These are phyloP conservation scores for Aphelocoma californica DNA, from an alignment of 2,797 vertebrate genomes.

Conservation along the genomic window DNA sequence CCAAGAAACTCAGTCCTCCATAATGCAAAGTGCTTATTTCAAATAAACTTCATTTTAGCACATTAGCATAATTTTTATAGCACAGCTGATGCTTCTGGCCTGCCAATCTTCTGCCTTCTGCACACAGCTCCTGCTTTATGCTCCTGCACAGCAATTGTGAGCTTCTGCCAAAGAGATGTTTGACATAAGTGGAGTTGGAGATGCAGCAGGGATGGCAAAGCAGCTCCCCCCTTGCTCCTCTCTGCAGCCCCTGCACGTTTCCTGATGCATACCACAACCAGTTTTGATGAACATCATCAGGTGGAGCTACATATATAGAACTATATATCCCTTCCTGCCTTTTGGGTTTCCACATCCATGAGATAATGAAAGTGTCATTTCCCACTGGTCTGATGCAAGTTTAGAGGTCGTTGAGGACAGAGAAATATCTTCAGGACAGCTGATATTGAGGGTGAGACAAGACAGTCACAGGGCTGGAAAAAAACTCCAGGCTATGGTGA, in stretches of 20 bases:
- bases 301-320: not conserved
- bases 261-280: not conserved
- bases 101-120: not conserved
- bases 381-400: not conserved
- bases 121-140: not conserved
- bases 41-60: not conserved
- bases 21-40: not conserved
- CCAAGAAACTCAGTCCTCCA: not conserved
- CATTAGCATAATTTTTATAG: slow-evolving; percentile 19
- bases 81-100: slow-evolving; percentile 13
- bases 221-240: not conserved
- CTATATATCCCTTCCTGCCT: not conserved
- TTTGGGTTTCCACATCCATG: not conserved
- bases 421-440: not conserved
- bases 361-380: not conserved
- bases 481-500: not conserved
- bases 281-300: not conserved
- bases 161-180: not conserved
- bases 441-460: not conserved
- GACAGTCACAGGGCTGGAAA: not conserved
- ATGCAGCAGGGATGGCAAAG: not conserved
- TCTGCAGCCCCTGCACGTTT: rapidly evolving
- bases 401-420: not conserved
- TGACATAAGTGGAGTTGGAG: not conserved
- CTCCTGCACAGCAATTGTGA: not conserved